Base-by-base conservation (phyloP, 2,113 vertebrate species). In the Bubalus kerabau region DNA sequence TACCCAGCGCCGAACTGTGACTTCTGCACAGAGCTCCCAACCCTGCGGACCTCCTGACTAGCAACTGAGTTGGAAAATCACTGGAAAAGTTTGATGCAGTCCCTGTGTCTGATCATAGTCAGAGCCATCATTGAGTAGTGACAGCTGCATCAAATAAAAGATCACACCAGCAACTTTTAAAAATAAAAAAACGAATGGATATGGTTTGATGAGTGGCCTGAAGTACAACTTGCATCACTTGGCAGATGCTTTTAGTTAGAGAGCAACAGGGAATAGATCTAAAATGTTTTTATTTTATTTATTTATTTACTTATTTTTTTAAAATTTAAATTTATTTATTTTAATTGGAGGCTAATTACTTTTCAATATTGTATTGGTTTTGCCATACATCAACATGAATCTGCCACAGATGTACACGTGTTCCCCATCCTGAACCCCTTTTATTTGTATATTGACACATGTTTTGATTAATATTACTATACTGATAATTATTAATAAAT, bases 71-170 rank as follows among this genome's bases (percentile, higher is more conserved):
- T 52, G 74, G 32, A 85, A 92, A 46, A 21, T 67, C 19, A n/a
- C 7, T 14, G n/a, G 52, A 40, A 96, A 40, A 52, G 30, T 87
- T 83, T 71, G 36, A 56, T 90, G 43, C 4, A 6, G 57, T 89
- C 12, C 13, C 81, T n/a, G 4, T 6, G 46, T 40, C 57, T 10
- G 3, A 16, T 86, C 43, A 28, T 0, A 50, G n/a, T 30, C 91
- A 59, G 80, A 48, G 5, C n/a, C n/a, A 50, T 56, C 40, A 28
- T 43, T 90, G 48, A 90, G 56, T 21, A 5, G 43, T 50, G 71
- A 90, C 80, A 94, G 48, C 48, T 30, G 26, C 56, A n/a, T 81
- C 84, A 91, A 81, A 94, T 60, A 85, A 50, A 96, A 95, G 87
- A 46, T 92, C 84, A 40, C 60, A 80, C 5, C 32, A 52, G 78